A percentile compares a stretch with the other conserved stretches of the same genome.
These are phyloP conservation scores for Drosophila pandora DNA, from an alignment of 1,140 invertebrate genomes.

Conservation along the genomic window DNA sequence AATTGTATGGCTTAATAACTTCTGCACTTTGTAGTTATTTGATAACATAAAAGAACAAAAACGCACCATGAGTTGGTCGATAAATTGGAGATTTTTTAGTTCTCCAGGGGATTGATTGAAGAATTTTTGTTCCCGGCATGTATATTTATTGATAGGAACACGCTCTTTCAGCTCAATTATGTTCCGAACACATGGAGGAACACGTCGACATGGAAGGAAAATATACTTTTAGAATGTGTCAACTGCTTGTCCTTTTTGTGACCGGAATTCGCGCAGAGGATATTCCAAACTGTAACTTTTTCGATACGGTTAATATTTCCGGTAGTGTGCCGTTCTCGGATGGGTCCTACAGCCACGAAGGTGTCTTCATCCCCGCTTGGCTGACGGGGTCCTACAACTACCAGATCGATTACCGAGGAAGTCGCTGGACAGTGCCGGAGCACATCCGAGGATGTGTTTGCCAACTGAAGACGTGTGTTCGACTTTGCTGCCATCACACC, in stretches of 20 bases:
- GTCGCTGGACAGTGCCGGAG: background rate
- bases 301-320: slow-evolving; percentile 59
- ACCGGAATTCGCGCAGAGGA: background rate
- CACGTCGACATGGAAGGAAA: background rate
- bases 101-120: background rate
- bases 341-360: slow-evolving; percentile 54
- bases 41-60: background rate
- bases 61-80: background rate
- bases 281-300: slow-evolving; percentile 43
- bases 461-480: slow-evolving; percentile 38
- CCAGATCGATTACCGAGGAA: background rate
- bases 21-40: background rate
- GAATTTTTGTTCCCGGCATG: background rate
- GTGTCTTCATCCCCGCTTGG: slow-evolving; percentile 37
- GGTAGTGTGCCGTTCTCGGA: slow-evolving; percentile 14
- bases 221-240: background rate
- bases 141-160: background rate
- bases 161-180: background rate
- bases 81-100: background rate
- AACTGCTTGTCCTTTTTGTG: background rate
- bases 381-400: slow-evolving; percentile 30
- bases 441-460: slow-evolving; percentile 59
- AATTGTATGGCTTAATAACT: background rate
- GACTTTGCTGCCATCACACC: slow-evolving; percentile 44
- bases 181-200: background rate